Evolutionary conservation across 2,797 vertebrate genomes (phyloP).

Genomic region (Australoheros facetus): DNA sequence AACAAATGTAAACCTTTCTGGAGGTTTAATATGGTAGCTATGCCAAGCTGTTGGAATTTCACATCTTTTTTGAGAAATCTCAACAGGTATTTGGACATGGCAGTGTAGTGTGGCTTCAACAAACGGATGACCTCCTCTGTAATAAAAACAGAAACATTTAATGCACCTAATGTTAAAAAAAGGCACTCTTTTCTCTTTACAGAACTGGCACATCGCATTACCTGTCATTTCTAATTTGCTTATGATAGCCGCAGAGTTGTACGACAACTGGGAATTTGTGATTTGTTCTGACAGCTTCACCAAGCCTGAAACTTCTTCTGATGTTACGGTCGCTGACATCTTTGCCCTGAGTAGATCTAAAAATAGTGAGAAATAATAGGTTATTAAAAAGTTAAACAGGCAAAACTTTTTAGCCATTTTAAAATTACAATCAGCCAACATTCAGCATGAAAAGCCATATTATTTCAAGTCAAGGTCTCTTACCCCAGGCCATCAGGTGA

Average conservation of each 20-base stretch:
- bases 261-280: constrained; percentile 48
- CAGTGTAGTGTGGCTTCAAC: constrained; percentile 59
- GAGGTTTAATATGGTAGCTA: constrained; percentile 56
- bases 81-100: constrained; percentile 48
- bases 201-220: constrained; percentile 17
- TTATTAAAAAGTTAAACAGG: background rate
- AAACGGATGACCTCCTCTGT: constrained; percentile 27
- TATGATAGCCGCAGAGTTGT: constrained; percentile 60
- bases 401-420: background rate
- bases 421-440: background rate
- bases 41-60: constrained; percentile 66
- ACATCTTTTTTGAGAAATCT: constrained; percentile 62
- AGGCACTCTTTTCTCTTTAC: background rate
- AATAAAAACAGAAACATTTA: background rate
- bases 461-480: background rate
- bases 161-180: background rate
- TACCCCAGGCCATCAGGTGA: constrained; percentile 56
- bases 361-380: constrained; percentile 17
- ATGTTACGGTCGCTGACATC: constrained; percentile 37
- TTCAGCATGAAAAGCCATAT: background rate
- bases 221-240: constrained; percentile 66
- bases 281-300: constrained; percentile 53
- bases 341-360: constrained; percentile 54
- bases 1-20: constrained; percentile 59
- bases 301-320: constrained; percentile 57